Conservation (phyloP, 2,797 vertebrate species). For the Malacoraja senta region DNA sequence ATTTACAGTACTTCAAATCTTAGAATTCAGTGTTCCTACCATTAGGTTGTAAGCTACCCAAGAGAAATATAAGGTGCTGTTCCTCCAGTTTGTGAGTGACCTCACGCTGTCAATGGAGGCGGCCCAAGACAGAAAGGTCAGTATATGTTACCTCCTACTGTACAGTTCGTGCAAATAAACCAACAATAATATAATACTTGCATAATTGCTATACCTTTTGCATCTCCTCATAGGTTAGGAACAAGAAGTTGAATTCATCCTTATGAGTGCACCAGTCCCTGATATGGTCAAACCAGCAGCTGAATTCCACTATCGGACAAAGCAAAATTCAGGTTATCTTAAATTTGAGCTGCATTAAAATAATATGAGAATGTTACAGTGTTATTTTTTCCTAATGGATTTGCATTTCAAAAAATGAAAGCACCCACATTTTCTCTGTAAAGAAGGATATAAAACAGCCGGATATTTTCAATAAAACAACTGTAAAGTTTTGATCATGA, state of each 20-base stretch:
- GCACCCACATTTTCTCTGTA: neutral
- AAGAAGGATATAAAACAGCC: neutral
- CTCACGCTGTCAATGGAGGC: too few species aligned
- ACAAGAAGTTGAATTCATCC: conserved; percentile 34
- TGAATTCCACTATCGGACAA: conserved; percentile 24
- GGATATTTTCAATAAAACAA: neutral
- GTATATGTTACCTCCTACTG: too few species aligned
- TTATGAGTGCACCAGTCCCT: conserved; percentile 21
- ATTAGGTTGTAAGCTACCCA: too few species aligned
- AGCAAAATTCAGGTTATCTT: neutral
- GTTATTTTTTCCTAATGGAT: neutral
- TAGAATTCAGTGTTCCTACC: too few species aligned
- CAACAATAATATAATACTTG: neutral
- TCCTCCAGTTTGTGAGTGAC: too few species aligned
- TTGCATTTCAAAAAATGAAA: neutral
- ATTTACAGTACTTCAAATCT: too few species aligned
- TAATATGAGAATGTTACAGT: neutral
- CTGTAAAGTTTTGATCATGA: neutral
- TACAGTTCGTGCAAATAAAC: neutral
- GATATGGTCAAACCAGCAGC: conserved; percentile 32
- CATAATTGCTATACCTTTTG: neutral
- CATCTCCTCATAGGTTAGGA: conserved; percentile 3
- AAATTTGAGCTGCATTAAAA: neutral
- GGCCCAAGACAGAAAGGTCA: too few species aligned
- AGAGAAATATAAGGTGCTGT: too few species aligned